Evolutionary conservation across 2,888 invertebrate genomes (phyloP).

Genomic region (Sycophila texana): DNA sequence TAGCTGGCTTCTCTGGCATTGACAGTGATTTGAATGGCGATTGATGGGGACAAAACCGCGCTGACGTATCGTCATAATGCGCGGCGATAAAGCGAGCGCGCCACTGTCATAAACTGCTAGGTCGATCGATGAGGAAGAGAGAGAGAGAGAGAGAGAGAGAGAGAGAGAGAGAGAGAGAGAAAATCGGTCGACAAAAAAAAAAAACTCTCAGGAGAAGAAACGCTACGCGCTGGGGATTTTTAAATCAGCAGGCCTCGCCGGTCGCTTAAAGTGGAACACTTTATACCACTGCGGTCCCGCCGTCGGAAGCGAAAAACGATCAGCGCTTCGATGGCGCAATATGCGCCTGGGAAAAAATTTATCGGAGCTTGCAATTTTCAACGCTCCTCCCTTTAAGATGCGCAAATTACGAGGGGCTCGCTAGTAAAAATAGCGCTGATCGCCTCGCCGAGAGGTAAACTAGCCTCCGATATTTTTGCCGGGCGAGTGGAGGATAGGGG

Average conservation of each 20-base stretch:
- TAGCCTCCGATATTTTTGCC: no score
- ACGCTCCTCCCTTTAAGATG: no score
- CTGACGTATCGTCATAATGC: constrained; percentile 68
- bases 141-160: not conserved
- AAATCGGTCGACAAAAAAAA: not conserved
- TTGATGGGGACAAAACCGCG: constrained; percentile 69
- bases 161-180: not conserved
- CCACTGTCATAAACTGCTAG: constrained; percentile 63
- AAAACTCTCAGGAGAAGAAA: no score
- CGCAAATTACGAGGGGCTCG: no score
- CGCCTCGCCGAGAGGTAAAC: no score
- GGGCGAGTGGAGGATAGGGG: not conserved
- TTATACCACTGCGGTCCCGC: not conserved
- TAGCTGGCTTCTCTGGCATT: constrained; percentile 56
- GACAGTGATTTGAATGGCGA: constrained; percentile 69
- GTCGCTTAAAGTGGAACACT: constrained; percentile 27
- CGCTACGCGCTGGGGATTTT: no score
- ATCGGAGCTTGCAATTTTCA: no score
- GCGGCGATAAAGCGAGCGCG: constrained; percentile 61
- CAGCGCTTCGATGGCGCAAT: constrained; percentile 3
- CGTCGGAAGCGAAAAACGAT: not conserved
- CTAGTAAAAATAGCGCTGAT: no score
- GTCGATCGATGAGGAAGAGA: constrained; percentile 54
- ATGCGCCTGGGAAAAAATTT: not conserved
- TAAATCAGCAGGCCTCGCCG: no score